Evolutionary conservation across 2,888 invertebrate genomes (phyloP), one percentile per base, ranked within the genome.

Genomic region (Gymnocheta viridis): DNA sequence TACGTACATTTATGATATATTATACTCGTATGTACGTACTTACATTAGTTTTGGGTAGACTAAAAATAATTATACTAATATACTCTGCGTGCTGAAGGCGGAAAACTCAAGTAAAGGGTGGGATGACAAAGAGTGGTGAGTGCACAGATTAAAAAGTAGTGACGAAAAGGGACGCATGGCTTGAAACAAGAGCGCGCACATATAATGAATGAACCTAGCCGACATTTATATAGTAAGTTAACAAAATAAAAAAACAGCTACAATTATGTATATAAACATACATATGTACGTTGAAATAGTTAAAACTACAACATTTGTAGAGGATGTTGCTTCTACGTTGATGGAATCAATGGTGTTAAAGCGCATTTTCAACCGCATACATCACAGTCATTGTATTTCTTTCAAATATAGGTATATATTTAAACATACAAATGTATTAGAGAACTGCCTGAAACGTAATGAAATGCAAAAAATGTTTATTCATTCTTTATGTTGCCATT

Each of bases 191-290:
- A 74, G 58, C 80, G 80, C 80, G 66, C 80, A 76, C 19, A 82
- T 44, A 66, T 69, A 12, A 76, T 82, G 70, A 82, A 82, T 82
- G 76, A 77, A 82, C 32, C 24, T 29, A 64, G 38, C 19, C 41
- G 38, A n/a, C 24, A 35, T 35, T 29, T 27, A 41, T 12, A 4
- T 3, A 72, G 17, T 4, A 19, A 58, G 29, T 56, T n/a, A 29
- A 32, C 17, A 29, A 56, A 56, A 47, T 47, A 14, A 66, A 76
- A 32, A 49, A 51, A 64, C 7, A 76, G 10, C 22, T 32, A 24
- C 19, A 62, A 41, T n/a, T n/a, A n/a, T n/a, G n/a, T n/a, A n/a
- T n/a, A n/a, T n/a, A n/a, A n/a, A n/a, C n/a, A n/a, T n/a, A n/a
- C n/a, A n/a, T n/a, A n/a, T n/a, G n/a, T n/a, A n/a, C n/a, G n/a